These are phyloP conservation scores for Corticium candelabrum DNA, from an alignment of 37 sponge, comb jelly and placozoan genomes.

Conservation along the genomic window DNA sequence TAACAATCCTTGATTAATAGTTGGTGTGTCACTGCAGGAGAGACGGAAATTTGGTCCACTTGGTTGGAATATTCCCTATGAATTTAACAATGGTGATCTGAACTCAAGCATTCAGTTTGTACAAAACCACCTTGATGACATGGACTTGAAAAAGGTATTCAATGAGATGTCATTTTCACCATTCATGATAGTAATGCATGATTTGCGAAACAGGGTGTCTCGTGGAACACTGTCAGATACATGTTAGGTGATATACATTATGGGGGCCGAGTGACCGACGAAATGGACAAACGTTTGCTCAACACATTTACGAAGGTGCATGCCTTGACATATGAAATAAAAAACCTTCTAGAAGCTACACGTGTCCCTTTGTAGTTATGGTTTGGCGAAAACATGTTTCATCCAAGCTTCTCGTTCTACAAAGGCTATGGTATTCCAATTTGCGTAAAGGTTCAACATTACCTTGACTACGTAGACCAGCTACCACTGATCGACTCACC, in stretches of 20 bases:
- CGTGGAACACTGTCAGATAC: conserved; percentile 97
- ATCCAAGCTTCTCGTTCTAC: conserved; percentile 66
- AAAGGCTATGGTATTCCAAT: conserved; percentile 87
- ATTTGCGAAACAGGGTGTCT: conserved; percentile 59
- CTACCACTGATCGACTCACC: conserved; percentile 94
- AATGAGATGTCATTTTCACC: not conserved
- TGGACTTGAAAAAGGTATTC: conserved; percentile 92
- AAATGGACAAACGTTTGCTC: conserved; percentile 92
- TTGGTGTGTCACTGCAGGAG: conserved; percentile 97
- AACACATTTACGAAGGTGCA: conserved; percentile 83
- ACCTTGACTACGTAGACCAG: conserved; percentile 79
- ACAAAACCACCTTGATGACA: conserved; percentile 96
- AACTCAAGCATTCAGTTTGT: conserved; percentile 94
- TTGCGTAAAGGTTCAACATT: conserved; percentile 67
- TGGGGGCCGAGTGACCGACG: conserved; percentile 98
- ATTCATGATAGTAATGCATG: not conserved
- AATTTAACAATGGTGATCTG: conserved; percentile 97
- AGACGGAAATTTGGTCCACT: conserved; percentile 96
- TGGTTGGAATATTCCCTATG: conserved; percentile 99
- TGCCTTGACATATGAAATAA: not conserved
- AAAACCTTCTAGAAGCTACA: not conserved
- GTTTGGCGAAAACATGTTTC: conserved; percentile 95
- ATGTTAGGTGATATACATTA: conserved; percentile 99
- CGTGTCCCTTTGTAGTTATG: conserved; percentile 42
- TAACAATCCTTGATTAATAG: conserved; percentile 11